These are phyloP conservation scores for Epirrhoe alternata DNA, from an alignment of 2,888 invertebrate genomes.

Conservation along the genomic window DNA sequence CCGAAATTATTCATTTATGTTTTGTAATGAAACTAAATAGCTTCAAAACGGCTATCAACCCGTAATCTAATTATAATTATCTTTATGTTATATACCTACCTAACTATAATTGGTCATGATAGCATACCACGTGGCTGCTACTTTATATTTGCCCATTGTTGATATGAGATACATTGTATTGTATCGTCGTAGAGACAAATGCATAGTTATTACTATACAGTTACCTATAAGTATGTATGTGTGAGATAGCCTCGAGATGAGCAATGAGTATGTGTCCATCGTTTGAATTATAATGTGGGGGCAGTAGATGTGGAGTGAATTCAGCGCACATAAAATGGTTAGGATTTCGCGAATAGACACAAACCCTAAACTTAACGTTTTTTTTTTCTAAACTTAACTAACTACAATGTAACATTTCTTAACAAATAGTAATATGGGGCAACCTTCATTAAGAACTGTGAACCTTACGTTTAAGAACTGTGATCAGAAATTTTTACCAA, in stretches of 20 bases:
- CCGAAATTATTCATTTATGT: too few species aligned
- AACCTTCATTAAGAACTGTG: too few species aligned
- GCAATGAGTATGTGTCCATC: neutral
- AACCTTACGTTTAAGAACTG: too few species aligned
- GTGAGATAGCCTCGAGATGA: neutral
- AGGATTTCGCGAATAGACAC: neutral
- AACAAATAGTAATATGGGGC: too few species aligned
- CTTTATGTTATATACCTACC: neutral
- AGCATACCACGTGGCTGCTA: constrained; percentile 24
- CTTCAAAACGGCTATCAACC: too few species aligned
- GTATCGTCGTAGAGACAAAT: constrained; percentile 1
- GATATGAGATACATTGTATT: constrained; percentile 22
- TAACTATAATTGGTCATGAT: constrained; percentile 13
- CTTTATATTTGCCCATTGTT: constrained; percentile 16
- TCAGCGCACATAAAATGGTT: neutral
- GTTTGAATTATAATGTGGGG: neutral
- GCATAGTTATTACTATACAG: too few species aligned
- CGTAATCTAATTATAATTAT: neutral
- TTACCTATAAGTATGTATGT: neutral
- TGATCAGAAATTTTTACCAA: too few species aligned
- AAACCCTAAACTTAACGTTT: neutral
- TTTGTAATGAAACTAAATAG: too few species aligned
- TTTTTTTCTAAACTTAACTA: too few species aligned
- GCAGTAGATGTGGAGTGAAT: neutral
- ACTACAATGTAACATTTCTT: too few species aligned